Evolutionary conservation across 2,797 vertebrate species (phyloP).

Genomic region (Lepus oiostolus): DNA sequence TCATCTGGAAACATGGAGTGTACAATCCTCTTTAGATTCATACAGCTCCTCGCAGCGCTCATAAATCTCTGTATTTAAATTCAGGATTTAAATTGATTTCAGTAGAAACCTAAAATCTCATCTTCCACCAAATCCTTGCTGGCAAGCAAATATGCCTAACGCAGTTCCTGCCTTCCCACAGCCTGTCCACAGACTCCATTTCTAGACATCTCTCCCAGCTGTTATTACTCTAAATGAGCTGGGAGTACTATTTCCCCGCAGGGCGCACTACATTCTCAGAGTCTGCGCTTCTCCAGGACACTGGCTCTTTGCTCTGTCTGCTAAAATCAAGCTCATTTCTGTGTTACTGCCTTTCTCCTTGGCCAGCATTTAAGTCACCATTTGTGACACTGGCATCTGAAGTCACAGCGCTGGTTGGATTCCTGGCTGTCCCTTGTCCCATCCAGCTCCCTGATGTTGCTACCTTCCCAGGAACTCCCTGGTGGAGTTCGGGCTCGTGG

Average conservation of each 20-base stretch:
- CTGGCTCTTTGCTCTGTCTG: neutral
- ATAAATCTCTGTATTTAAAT: slow-evolving; percentile 54
- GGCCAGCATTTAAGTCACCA: too few relatives aligned
- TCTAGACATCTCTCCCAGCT: neutral
- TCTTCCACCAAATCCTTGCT: neutral
- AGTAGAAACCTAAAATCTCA: slow-evolving; percentile 39
- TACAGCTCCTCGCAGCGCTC: slow-evolving; percentile 18
- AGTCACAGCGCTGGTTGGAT: too few relatives aligned
- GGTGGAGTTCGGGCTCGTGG: too few relatives aligned
- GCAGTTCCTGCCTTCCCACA: neutral
- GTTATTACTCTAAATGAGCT: neutral
- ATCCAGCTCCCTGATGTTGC: too few relatives aligned
- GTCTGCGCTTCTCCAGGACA: neutral
- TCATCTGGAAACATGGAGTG: neutral
- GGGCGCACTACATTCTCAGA: neutral
- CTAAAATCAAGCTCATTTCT: neutral
- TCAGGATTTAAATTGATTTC: slow-evolving; percentile 50
- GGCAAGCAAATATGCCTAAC: neutral
- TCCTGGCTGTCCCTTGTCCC: too few relatives aligned
- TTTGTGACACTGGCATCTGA: too few relatives aligned
- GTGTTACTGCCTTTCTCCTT: neutral
- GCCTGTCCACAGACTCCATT: neutral
- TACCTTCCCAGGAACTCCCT: too few relatives aligned
- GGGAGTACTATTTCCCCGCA: too few relatives aligned
- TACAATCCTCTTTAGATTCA: neutral